Evolutionary conservation across 2,797 vertebrate genomes (phyloP), one percentile per base, ranked within the genome.

Genomic region (Gymnodraco acuticeps): DNA sequence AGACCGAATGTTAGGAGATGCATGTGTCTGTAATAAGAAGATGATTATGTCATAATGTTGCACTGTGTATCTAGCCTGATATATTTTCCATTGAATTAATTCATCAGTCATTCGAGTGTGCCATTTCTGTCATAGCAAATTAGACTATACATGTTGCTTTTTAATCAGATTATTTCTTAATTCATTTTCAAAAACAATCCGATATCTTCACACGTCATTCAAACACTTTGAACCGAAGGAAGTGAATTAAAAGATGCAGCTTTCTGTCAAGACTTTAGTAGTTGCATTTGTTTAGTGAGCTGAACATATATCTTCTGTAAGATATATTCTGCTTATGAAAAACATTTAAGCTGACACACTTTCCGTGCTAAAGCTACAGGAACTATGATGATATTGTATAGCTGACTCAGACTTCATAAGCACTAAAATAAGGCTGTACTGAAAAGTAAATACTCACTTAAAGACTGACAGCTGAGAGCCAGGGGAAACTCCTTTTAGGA

Each of bases 391-490:
- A 65, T 52, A 38, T 72, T 62, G 46, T 76, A 17, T 42, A 66
- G 58, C 27, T 70, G 16, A 81, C 46, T 46, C 19, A 47, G 27
- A 58, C 43, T 68, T 53, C 17, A 33, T 38, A 38, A 61, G 10
- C 20, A 19, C 56, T 59, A 20, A 65, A 42, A 80, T 14, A 12
- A 66, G 20, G 42, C n/a, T 48, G 20, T 52, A 73, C 42, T 16
- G 42, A 81, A 70, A 81, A 46, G 74, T 73, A 78, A 86, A 90
- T 86, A 89, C 91, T 91, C 75, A 92, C 88, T 46, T 68, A 78
- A 9, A 58, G 70, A 66, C 33, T 42, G 81, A 64, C 59, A 50
- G 68, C 73, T 73, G 68, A 51, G 19, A 78, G 53, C 64, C 6
- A n/a, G 54, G 31, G 64, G 31, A 70, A 83, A 58, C 60, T 82